Percentiles rank a stretch among this genome's conserved stretches.
phyloP scores from a whole-genome alignment of 1,140 invertebrate species.

The Orussus abietinus region DNA sequence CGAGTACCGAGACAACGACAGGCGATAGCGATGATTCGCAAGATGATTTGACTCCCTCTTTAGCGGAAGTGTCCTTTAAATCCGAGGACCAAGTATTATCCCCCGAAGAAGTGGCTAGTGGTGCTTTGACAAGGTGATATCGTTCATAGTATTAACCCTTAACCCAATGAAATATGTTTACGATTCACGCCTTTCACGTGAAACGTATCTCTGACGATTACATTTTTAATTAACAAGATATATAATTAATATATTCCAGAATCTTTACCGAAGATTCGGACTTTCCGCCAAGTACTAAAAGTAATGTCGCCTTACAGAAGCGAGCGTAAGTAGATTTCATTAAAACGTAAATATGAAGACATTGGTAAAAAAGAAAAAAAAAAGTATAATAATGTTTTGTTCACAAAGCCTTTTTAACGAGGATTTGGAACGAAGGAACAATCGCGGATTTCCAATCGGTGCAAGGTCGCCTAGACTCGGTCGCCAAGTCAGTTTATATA shows the following conservation, averaged over 20 bases:
- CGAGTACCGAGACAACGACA: too few relatives aligned
- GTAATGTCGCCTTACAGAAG: too few relatives aligned
- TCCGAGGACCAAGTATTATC: slow-evolving; percentile 4
- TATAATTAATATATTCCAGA: slow-evolving; percentile 9
- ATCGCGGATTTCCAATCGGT: too few relatives aligned
- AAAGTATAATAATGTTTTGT: not conserved
- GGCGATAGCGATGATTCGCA: too few relatives aligned
- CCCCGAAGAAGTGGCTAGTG: slow-evolving; percentile 1
- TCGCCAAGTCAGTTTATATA: too few relatives aligned
- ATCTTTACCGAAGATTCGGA: slow-evolving; percentile 4
- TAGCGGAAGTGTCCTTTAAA: too few relatives aligned
- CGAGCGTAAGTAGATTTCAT: too few relatives aligned
- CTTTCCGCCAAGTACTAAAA: too few relatives aligned
- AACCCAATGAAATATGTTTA: not conserved
- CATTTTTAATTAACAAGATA: slow-evolving; percentile 8
- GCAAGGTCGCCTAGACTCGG: too few relatives aligned
- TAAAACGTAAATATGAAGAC: too few relatives aligned
- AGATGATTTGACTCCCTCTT: too few relatives aligned
- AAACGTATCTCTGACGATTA: not conserved
- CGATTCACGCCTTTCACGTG: not conserved
- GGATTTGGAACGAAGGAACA: not conserved
- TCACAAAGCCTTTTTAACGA: slow-evolving; percentile 3
- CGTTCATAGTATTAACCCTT: not conserved
- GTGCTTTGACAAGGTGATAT: slow-evolving; percentile 4
- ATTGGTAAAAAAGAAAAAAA: too few relatives aligned